Evolutionary conservation across 2,113 vertebrate species (phyloP).

Genomic region (Aptenodytes patagonicus): DNA sequence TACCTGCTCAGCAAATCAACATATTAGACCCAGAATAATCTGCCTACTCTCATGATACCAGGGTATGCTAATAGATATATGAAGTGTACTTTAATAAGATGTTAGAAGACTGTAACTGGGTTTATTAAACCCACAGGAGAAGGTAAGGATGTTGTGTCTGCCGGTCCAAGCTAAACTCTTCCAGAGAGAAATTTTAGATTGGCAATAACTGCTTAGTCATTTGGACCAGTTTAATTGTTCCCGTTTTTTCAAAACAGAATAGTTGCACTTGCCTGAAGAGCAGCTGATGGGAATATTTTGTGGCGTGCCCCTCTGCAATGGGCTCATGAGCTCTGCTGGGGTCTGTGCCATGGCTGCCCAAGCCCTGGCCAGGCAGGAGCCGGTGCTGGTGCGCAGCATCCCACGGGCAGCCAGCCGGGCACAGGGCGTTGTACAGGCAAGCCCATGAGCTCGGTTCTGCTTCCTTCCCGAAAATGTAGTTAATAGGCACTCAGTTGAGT

Average conservation of each 20-base stretch:
- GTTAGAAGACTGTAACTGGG: neutral
- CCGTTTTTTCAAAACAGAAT: neutral
- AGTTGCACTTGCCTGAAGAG: neutral
- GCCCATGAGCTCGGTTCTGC: neutral
- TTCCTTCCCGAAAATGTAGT: neutral
- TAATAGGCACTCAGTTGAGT: neutral
- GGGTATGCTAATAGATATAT: neutral
- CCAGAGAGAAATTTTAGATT: neutral
- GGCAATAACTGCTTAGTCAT: slow-evolving; percentile 15
- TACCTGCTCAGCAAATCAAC: slow-evolving; percentile 23
- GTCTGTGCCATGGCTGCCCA: neutral
- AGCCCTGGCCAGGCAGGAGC: neutral
- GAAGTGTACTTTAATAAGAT: neutral
- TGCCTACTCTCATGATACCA: neutral
- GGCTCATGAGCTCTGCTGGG: neutral
- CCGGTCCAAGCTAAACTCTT: neutral
- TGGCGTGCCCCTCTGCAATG: neutral
- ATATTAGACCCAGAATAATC: neutral
- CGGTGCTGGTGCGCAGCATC: neutral
- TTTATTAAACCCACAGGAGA: neutral
- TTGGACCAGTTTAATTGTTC: neutral
- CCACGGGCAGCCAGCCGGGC: neutral
- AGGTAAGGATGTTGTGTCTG: neutral
- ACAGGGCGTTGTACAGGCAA: fast-evolving
- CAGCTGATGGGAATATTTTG: neutral